Evolutionary conservation across 1,140 invertebrate genomes (phyloP).

Genomic region (Drosophila ficusphila): DNA sequence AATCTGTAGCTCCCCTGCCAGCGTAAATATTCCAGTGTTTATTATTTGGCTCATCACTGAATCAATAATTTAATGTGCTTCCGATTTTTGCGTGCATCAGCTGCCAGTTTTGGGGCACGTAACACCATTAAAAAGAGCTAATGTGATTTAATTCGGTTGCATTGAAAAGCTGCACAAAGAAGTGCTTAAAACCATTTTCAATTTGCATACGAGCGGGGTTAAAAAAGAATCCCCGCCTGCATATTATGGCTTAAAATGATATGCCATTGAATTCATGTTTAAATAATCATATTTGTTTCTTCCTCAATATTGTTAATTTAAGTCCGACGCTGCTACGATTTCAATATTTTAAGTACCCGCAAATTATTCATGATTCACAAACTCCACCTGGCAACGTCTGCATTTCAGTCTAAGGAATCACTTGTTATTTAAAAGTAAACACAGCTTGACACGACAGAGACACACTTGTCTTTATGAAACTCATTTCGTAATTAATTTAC

Average conservation of each 20-base stretch:
- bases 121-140: slow-evolving; percentile 42
- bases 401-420: slow-evolving; percentile 2
- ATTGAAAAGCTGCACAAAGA: slow-evolving; percentile 14
- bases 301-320: no score
- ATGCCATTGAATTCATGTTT: not conserved
- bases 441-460: slow-evolving; percentile 31
- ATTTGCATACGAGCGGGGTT: slow-evolving; percentile 7
- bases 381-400: slow-evolving; percentile 15
- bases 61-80: slow-evolving; percentile 60
- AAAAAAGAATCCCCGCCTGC: no score
- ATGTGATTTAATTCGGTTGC: slow-evolving; percentile 45
- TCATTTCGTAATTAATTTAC: slow-evolving; percentile 56
- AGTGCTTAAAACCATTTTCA: slow-evolving; percentile 41
- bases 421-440: slow-evolving; percentile 52
- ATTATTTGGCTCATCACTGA: slow-evolving; percentile 59
- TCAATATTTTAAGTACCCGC: not conserved
- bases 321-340: no score
- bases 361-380: slow-evolving; percentile 20
- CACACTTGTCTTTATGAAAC: slow-evolving; percentile 21
- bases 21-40: slow-evolving; percentile 38
- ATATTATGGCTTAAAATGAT: no score
- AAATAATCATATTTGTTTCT: no score
- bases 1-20: slow-evolving; percentile 25
- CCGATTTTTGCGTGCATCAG: slow-evolving; percentile 49
- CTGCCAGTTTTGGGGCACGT: slow-evolving; percentile 35